A percentile compares a stretch with the other conserved stretches of the same genome.
Evolutionary conservation across 2,888 invertebrate species (phyloP).

Genomic region (Anthrax anthrax): DNA sequence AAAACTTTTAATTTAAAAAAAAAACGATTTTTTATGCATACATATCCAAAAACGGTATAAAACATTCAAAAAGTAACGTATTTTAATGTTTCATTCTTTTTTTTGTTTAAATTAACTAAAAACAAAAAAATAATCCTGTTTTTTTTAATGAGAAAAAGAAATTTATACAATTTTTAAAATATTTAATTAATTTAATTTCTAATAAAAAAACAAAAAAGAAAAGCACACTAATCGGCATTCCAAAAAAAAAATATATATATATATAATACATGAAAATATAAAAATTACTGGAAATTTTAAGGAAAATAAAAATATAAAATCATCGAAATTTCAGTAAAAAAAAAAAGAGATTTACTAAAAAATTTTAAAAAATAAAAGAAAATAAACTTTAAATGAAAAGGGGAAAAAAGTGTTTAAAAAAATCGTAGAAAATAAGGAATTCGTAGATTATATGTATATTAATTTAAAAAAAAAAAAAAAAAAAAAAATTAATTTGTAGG

Average conservation of each 20-base stretch:
- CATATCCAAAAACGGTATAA: no score
- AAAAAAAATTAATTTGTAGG: not conserved
- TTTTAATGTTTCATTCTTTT: slow-evolving; percentile 1
- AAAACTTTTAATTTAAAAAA: no score
- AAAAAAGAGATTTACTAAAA: not conserved
- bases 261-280: no score
- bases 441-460: no score
- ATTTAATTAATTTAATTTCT: not conserved
- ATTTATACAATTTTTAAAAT: no score
- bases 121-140: slow-evolving; percentile 5
- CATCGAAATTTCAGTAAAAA: not conserved
- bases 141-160: not conserved
- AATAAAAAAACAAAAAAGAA: not conserved
- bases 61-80: not conserved
- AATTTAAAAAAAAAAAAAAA: not conserved
- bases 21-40: no score
- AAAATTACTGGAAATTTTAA: no score
- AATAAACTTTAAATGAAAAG: not conserved
- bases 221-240: slow-evolving; percentile 4
- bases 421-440: not conserved
- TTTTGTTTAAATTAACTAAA: not conserved
- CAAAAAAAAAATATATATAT: not conserved
- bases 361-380: no score
- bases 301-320: not conserved
- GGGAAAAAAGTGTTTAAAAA: not conserved